Percentiles rank a stretch among this genome's conserved stretches.
Evolutionary conservation across 2,797 vertebrate species (phyloP).

Genomic region (Argyrosomus regius): DNA sequence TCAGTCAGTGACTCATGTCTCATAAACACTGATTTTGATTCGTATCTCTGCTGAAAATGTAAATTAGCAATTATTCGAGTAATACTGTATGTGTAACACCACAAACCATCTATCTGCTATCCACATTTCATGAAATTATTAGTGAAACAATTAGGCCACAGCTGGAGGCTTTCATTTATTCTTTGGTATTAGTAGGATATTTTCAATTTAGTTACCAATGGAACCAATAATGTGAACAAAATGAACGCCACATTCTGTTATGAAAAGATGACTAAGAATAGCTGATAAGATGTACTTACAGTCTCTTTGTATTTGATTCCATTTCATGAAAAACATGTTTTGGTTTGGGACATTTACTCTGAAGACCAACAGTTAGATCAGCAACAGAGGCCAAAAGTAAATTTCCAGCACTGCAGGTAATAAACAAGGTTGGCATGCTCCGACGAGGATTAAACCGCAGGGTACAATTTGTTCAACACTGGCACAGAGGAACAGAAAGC

Average conservation of each 20-base stretch:
- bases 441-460: background rate
- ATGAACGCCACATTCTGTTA: too few relatives aligned
- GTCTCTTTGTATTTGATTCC: background rate
- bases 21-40: background rate
- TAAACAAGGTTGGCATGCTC: slow-evolving; percentile 25
- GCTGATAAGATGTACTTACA: too few relatives aligned
- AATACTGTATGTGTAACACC: too few relatives aligned
- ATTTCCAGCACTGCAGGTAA: slow-evolving; percentile 24
- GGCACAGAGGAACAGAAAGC: slow-evolving; percentile 9
- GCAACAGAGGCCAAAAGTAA: background rate
- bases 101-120: background rate
- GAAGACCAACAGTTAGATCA: background rate
- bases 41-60: background rate
- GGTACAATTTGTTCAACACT: slow-evolving; percentile 37
- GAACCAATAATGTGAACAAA: background rate
- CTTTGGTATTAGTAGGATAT: background rate
- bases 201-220: background rate
- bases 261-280: too few relatives aligned
- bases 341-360: background rate
- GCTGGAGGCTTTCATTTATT: background rate
- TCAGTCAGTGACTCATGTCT: background rate
- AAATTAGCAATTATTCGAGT: background rate
- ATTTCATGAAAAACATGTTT: background rate
- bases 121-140: background rate
- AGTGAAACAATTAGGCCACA: background rate